phyloP scores from a whole-genome alignment of 2,888 invertebrate genomes.

The Dicycla oo region DNA sequence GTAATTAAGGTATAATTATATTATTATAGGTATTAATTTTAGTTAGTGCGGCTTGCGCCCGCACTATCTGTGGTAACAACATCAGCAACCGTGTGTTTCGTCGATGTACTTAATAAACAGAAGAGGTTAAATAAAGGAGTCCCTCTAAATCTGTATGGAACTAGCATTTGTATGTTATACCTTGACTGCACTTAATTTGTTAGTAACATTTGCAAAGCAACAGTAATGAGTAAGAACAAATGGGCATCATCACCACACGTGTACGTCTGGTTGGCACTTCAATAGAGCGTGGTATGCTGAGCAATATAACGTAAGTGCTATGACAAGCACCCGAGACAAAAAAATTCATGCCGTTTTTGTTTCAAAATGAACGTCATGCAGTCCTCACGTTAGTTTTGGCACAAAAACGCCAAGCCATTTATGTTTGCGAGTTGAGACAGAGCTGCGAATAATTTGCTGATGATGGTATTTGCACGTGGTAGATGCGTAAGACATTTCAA shows the following conservation, averaged over 20 bases:
- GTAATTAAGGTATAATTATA: no score
- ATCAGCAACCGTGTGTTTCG: no score
- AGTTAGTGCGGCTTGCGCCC: no score
- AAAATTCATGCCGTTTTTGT: neutral
- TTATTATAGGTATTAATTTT: no score
- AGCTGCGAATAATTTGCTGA: conserved; percentile 1
- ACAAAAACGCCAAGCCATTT: neutral
- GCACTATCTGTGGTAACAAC: no score
- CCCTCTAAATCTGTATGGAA: no score
- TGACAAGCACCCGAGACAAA: conserved; percentile 1
- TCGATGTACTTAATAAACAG: no score
- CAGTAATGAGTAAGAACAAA: neutral
- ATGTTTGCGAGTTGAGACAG: neutral
- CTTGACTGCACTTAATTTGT: neutral
- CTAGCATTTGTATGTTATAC: no score
- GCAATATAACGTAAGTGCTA: neutral
- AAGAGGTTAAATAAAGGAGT: no score
- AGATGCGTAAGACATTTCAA: neutral
- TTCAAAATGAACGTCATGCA: conserved; percentile 6
- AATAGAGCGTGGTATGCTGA: conserved; percentile 1
- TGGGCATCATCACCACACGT: neutral
- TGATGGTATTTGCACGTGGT: neutral
- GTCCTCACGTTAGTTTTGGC: no score
- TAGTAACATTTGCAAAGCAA: neutral
- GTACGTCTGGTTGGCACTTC: neutral